Base-by-base conservation (phyloP, 1,140 invertebrate genomes). In the Drosophila pallidifrons region DNA sequence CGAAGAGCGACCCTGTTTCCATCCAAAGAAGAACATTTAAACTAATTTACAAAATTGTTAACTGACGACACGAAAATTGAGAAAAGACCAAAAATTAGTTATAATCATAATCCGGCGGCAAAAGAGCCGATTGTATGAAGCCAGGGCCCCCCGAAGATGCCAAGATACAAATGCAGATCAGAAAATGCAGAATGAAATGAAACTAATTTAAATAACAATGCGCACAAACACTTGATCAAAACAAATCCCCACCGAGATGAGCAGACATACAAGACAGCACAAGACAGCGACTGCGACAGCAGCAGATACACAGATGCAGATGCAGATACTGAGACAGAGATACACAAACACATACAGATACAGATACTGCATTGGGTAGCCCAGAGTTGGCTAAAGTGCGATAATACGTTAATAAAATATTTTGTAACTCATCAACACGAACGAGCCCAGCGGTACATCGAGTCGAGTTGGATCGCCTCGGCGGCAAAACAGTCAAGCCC, bases 401-500 rank as follows among this genome's bases (percentile, higher is more conserved):
- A 90, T 91, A 91, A 91, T 88, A 88, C 90, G 91, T 91, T 91
- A 91, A 91, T 91, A 91, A 91, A 91, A 91, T 91, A 90, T 91
- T 91, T 91, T 91, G 82, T 88, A 91, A 88, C 86, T 91, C 82
- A 91, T 91, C 90, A 90, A 76, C 75, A 79, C 76, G 83, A 85
- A 72, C 73, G 82, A 69, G 71, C 71, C 43, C 65, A 41, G 75
- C 16, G 28, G 70, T 75, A 60, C 20, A 25, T 8, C 35, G 35
- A 38, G 35, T 38, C 35, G 46, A 51, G 1, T n/a, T 41, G 25
- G 20, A 11, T 10, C 3, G 57, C 25, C 4, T n/a, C 35, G 54
- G 54, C 54, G 54, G 54, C 35, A 57, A 57, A 57, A 57, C 35
- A 57, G 10, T 20, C 32, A 32, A 38, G 47, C 45, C 59, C 59